A percentile compares a stretch with the other conserved stretches of the same genome.
These are phyloP conservation scores for Dinoponera quadriceps DNA, from an alignment of 1,140 invertebrate genomes.

Conservation along the genomic window DNA sequence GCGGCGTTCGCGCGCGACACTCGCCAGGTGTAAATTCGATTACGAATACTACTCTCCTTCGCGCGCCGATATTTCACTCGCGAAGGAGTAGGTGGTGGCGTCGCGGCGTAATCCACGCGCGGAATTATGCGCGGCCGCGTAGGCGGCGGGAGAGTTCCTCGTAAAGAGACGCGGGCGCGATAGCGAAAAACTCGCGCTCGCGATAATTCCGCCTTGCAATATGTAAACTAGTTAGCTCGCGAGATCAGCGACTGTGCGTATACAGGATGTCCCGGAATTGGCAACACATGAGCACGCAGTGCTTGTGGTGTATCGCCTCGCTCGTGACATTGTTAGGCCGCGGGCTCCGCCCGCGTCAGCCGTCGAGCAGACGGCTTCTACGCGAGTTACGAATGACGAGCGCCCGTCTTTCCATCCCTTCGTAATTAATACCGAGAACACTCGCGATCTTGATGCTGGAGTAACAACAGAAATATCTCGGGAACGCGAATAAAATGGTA, in stretches of 20 bases:
- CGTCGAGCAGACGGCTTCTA: too few species aligned
- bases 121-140: slow-evolving; percentile 42
- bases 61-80: slow-evolving; percentile 50
- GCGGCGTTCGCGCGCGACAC: slow-evolving; percentile 33
- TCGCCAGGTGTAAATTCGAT: slow-evolving; percentile 63
- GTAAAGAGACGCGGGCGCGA: slow-evolving; percentile 38
- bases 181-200: slow-evolving; percentile 8
- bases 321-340: neutral
- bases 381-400: too few species aligned
- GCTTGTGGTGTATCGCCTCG: neutral
- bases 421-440: too few species aligned
- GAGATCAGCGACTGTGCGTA: neutral
- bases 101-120: slow-evolving; percentile 54
- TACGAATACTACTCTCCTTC: slow-evolving; percentile 53
- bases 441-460: too few species aligned
- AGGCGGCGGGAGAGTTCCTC: slow-evolving; percentile 48
- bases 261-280: neutral
- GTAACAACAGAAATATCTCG: too few species aligned
- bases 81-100: slow-evolving; percentile 47
- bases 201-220: slow-evolving; percentile 4
- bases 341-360: too few species aligned
- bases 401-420: too few species aligned
- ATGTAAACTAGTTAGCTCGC: slow-evolving; percentile 21
- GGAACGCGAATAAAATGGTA: too few species aligned
- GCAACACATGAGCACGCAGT: neutral